Evolutionary conservation across 2,113 vertebrate genomes (phyloP), one percentile per base, ranked within the genome.

Genomic region (Fregetta grallaria): DNA sequence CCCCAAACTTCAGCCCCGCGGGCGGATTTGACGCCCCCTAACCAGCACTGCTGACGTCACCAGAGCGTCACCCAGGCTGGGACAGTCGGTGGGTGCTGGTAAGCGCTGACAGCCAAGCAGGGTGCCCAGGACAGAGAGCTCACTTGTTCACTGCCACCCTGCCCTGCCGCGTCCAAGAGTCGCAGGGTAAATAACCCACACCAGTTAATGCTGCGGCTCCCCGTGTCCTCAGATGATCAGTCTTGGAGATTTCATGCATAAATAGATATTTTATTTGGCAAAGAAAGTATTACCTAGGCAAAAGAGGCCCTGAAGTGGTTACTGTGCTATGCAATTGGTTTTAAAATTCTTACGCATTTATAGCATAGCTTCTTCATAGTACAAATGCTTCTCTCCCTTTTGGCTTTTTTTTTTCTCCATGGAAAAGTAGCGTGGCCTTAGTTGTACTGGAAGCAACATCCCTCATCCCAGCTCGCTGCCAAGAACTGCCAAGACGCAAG

Each of bases 21-120:
- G 61, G 2, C 0, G 3, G 25, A 3, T 32, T 4, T n/a, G 66
- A 8, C 2, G 8, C 18, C 13, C 13, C 0, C 36, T 4, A n/a
- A 26, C 61, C 11, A 3, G 2, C 38, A 13, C 32, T 3, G 1
- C 56, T 29, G 32, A 20, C 26, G 6, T 8, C 14, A 13, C 10
- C 40, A 25, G 30, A 2, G 1, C 11, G 40, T 34, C 55, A 34
- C 30, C 25, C 21, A 13, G n/a, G 55, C 13, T 7, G n/a, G 25
- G 53, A 11, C 22, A 3, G 2, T 7, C 47, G 2, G 26, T 1
- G 18, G n/a, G 0, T 13, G 21, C 71, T 23, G 49, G 30, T 9
- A 25, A 25, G 9, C 3, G 18, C 63, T 23, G 44, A 27, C 50
- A 45, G 50, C 38, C 23, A 10, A 70, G 63, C 23, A 9, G 62